Evolutionary conservation across 2,888 invertebrate species (phyloP).

Genomic region (Meganola albula): DNA sequence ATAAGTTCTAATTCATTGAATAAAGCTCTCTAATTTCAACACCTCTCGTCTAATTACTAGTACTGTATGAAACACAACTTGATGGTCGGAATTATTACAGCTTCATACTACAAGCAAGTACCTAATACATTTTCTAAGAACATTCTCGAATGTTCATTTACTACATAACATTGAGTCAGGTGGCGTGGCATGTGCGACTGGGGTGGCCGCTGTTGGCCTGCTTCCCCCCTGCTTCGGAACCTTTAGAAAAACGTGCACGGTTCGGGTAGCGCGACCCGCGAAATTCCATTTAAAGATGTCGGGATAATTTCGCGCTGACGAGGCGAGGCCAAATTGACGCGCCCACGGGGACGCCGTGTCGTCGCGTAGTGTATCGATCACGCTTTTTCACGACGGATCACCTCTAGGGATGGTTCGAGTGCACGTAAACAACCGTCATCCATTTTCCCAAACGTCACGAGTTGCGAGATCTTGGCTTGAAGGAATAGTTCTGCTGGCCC

Average conservation of each 20-base stretch:
- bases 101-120: too few species aligned
- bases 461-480: constrained; percentile 41
- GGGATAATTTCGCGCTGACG: constrained; percentile 76
- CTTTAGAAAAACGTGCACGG: constrained; percentile 48
- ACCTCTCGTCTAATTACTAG: too few species aligned
- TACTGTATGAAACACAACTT: too few species aligned
- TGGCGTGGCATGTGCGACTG: constrained; percentile 54
- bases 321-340: constrained; percentile 71
- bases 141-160: constrained; percentile 25
- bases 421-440: constrained; percentile 60
- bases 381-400: constrained; percentile 45
- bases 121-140: too few species aligned
- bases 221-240: constrained; percentile 43
- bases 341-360: constrained; percentile 58
- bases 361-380: constrained; percentile 62
- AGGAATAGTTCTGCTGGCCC: constrained; percentile 32
- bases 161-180: constrained; percentile 43
- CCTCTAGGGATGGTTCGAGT: constrained; percentile 47
- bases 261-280: constrained; percentile 62
- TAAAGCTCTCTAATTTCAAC: too few species aligned
- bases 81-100: too few species aligned
- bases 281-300: constrained; percentile 77
- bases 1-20: too few species aligned
- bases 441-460: constrained; percentile 40
- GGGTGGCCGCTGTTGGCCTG: constrained; percentile 45